A percentile compares a stretch with the other conserved stretches of the same genome.
Evolutionary conservation across 1,140 invertebrate species (phyloP).

Genomic region (Heliothis subflexa): DNA sequence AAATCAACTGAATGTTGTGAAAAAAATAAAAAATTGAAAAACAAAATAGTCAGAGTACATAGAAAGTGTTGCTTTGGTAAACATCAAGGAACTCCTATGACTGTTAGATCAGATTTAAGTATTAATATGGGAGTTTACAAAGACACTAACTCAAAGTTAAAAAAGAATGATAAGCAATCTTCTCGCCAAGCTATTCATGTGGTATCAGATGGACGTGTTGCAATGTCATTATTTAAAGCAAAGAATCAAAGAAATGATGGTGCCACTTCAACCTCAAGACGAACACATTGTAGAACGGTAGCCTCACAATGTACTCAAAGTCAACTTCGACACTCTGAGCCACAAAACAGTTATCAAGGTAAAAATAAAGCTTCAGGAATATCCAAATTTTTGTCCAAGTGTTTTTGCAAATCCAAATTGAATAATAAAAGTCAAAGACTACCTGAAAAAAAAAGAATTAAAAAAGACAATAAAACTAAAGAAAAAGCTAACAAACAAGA

Average conservation of each 20-base stretch:
- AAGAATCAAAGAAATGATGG: too few relatives aligned
- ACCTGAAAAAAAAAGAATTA: background rate
- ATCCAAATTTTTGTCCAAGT: background rate
- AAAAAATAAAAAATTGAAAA: constrained; percentile 1
- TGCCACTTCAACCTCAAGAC: too few relatives aligned
- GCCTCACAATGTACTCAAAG: too few relatives aligned
- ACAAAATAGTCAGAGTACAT: background rate
- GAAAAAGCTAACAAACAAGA: too few relatives aligned
- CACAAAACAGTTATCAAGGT: background rate
- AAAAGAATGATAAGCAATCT: background rate
- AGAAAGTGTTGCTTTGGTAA: background rate
- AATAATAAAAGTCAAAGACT: background rate
- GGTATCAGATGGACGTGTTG: background rate
- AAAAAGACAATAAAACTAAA: background rate
- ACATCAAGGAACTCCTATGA: background rate
- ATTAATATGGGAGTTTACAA: background rate
- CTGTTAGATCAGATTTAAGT: background rate
- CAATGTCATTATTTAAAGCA: too few relatives aligned
- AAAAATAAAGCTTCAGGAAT: background rate
- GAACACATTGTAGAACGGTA: too few relatives aligned
- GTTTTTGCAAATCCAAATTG: background rate
- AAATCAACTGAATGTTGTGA: background rate
- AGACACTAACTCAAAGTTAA: background rate
- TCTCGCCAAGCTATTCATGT: background rate
- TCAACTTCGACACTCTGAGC: too few relatives aligned